phyloP scores from a whole-genome alignment of 2,113 vertebrate genomes.

The Micromys minutus region DNA sequence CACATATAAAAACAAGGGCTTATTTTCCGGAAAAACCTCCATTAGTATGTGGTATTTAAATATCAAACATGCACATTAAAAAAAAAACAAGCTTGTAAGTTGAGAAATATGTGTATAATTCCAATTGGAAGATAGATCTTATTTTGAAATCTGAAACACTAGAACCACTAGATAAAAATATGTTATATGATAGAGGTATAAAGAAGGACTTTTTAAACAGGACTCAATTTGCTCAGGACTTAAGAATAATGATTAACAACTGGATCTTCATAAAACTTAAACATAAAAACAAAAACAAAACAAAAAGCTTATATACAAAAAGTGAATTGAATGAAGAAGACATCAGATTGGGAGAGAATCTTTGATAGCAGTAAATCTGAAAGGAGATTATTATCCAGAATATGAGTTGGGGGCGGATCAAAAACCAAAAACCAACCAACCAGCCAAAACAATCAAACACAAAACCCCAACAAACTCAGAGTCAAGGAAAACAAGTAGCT shows the following conservation, averaged over 20 bases:
- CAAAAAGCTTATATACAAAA: not conserved
- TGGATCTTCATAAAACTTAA: not conserved
- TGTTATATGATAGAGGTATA: not conserved
- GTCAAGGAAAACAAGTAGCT: not conserved
- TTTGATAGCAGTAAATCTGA: not conserved
- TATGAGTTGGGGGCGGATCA: not conserved
- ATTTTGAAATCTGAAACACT: not conserved
- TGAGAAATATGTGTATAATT: not conserved
- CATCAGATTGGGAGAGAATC: no score
- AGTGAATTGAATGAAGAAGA: not conserved
- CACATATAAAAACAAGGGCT: conserved; percentile 5
- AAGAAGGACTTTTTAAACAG: not conserved
- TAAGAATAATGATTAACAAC: not conserved
- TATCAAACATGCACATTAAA: not conserved
- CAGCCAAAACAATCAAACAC: no score
- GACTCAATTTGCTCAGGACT: not conserved
- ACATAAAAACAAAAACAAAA: no score
- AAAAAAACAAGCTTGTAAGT: not conserved
- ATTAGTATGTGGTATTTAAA: conserved; percentile 13
- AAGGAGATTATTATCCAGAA: not conserved
- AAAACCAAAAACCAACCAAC: no score
- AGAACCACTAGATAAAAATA: not conserved
- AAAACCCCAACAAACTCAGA: not conserved
- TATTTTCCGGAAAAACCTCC: not conserved
- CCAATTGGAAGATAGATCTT: not conserved